Percentiles rank a stretch among this genome's conserved stretches.
These are phyloP conservation scores for Loripinus fragilis DNA, from an alignment of 2,888 invertebrate genomes.

Conservation along the genomic window DNA sequence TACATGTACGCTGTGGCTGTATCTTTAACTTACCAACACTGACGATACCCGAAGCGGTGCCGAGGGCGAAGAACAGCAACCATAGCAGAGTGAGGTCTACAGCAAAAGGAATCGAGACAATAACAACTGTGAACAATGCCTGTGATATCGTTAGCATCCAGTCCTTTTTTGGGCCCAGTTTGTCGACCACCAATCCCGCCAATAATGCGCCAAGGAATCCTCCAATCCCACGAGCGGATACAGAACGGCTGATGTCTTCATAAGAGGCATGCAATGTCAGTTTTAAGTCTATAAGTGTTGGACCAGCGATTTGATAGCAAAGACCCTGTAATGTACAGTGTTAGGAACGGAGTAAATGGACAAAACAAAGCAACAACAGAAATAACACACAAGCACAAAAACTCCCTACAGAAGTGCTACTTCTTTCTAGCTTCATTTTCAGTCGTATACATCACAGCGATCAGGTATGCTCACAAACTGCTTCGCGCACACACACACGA, in stretches of 20 bases:
- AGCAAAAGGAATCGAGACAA: conserved; percentile 48
- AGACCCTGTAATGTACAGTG: conserved; percentile 57
- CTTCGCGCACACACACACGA: no score
- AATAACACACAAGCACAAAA: no score
- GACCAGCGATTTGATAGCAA: conserved; percentile 52
- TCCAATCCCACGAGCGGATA: conserved; percentile 49
- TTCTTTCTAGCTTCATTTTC: no score
- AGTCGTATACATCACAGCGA: no score
- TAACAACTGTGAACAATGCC: conserved; percentile 27
- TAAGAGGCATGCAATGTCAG: conserved; percentile 44
- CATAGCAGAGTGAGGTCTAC: conserved; percentile 33
- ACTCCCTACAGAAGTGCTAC: no score
- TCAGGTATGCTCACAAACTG: no score
- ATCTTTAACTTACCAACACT: conserved; percentile 47
- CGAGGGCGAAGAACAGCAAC: conserved; percentile 48
- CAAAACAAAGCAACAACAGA: no score
- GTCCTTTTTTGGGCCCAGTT: conserved; percentile 45
- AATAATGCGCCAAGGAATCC: conserved; percentile 52
- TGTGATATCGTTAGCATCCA: conserved; percentile 41
- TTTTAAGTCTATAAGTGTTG: conserved; percentile 56
- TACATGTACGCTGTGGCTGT: no score
- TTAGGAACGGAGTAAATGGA: no score
- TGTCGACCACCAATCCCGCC: conserved; percentile 48
- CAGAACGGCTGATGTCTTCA: conserved; percentile 42
- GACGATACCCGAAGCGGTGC: conserved; percentile 42